Evolutionary conservation across 1,140 invertebrate species (phyloP).

Genomic region (Paracyclopina nana): DNA sequence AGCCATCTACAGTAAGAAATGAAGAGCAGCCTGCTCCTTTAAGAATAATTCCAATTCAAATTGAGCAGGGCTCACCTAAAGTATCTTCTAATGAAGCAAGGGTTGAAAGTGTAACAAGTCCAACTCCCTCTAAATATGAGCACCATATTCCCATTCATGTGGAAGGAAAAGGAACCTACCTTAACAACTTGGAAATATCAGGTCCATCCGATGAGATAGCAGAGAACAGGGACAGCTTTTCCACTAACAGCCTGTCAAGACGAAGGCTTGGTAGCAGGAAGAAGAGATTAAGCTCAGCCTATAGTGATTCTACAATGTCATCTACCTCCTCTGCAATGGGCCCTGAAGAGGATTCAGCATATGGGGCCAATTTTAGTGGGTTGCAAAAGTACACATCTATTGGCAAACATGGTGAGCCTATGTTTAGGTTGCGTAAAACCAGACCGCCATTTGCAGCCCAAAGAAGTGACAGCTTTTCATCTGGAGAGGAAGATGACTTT

Average conservation of each 20-base stretch:
- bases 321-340: no score
- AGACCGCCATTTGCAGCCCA: slow-evolving; percentile 14
- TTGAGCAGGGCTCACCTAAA: no score
- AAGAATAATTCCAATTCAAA: no score
- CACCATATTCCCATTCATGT: no score
- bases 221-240: slow-evolving; percentile 1
- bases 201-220: no score
- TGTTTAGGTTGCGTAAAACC: slow-evolving; percentile 11
- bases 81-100: no score
- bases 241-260: not conserved
- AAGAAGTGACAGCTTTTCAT: slow-evolving; percentile 17
- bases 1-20: no score
- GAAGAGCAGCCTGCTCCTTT: no score
- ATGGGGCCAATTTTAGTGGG: not conserved
- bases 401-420: slow-evolving; percentile 10
- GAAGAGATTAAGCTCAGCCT: slow-evolving; percentile 15
- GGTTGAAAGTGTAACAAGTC: no score
- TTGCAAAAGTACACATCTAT: slow-evolving; percentile 15
- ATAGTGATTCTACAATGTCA: slow-evolving; percentile 15
- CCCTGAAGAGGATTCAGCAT: slow-evolving; percentile 14
- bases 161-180: no score
- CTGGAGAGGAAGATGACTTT: slow-evolving; percentile 17
- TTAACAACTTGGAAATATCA: no score
- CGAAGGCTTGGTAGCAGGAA: slow-evolving; percentile 10
- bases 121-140: no score